A percentile compares a stretch with the other conserved stretches of the same genome.
These are phyloP conservation scores for Megaceryle maxima DNA, from an alignment of 2,113 vertebrate genomes.

Conservation along the genomic window DNA sequence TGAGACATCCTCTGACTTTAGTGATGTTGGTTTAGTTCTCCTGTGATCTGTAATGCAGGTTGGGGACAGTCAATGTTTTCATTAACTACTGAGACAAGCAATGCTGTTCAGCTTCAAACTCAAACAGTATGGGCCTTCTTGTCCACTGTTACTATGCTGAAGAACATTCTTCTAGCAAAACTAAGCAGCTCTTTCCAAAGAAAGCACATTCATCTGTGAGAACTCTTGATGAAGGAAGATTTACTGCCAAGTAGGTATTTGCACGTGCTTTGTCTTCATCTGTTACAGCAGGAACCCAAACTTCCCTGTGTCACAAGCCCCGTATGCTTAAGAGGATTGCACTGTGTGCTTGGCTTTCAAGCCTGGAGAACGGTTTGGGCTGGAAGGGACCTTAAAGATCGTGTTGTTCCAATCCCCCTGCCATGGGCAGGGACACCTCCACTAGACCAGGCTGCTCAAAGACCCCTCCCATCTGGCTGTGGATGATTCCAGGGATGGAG, in stretches of 20 bases:
- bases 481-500: background rate
- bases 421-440: background rate
- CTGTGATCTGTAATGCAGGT: fast-evolving
- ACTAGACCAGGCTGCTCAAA: background rate
- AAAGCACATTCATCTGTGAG: background rate
- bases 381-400: background rate
- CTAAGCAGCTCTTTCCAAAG: background rate
- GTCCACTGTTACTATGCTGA: background rate
- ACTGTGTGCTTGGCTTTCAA: background rate
- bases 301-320: background rate
- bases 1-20: background rate
- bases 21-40: fast-evolving
- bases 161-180: background rate
- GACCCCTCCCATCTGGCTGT: background rate
- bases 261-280: too few relatives aligned
- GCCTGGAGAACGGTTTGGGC: background rate
- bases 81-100: background rate
- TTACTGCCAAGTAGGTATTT: background rate
- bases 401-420: background rate
- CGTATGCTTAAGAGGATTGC: background rate
- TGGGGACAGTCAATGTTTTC: background rate
- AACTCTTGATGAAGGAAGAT: background rate
- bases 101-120: background rate
- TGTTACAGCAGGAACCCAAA: background rate
- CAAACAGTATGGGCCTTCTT: background rate